Evolutionary conservation across 2,113 vertebrate genomes (phyloP), one percentile per base, ranked within the genome.

Genomic region (Ifrita kowaldi): DNA sequence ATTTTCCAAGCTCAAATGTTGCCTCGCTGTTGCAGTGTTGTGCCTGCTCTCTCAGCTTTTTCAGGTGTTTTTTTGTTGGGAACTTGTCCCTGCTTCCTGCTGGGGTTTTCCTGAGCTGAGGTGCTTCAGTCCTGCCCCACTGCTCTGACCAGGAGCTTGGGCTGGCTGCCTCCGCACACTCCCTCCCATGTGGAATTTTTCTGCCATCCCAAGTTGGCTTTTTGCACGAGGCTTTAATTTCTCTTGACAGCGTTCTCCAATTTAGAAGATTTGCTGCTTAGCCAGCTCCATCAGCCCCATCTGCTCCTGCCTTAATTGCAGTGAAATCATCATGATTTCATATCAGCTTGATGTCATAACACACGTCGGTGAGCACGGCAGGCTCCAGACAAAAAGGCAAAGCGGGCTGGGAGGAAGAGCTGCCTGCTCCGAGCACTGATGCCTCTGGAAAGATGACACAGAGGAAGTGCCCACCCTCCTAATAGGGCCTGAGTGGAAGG

Each of bases 211-310:
- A 17, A 60, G 23, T 16, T 56, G 71, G 11, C 63, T 81, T 90
- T 86, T 93, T 46, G 42, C 32, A 30, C 46, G 6, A 84, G 65
- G 67, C 70, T 90, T 89, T 91, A 76, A 95, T 92, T 94, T 91
- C 67, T 77, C 78, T 44, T 52, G 81, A 81, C 82, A 77, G 81
- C 41, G 1, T 87, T 86, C 71, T 88, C 63, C 33, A 52, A 20
- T 93, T 88, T 46, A 59, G 63, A 93, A 83, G 89, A 93, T 89
- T 76, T 92, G 84, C 93, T 94, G 92, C 78, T 94, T 86, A 91
- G 82, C 68, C 64, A 64, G 91, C 60, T 75, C 63, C 2, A 1
- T 63, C 77, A 69, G 60, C 74, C 60, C 73, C 68, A 79, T 89
- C 94, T 95, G 80, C 74, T 90, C 55, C 77, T 62, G 91, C 52